Evolutionary conservation across 2,888 invertebrate genomes (phyloP), one percentile per base, ranked within the genome.

Genomic region (Drosophila picticornis): DNA sequence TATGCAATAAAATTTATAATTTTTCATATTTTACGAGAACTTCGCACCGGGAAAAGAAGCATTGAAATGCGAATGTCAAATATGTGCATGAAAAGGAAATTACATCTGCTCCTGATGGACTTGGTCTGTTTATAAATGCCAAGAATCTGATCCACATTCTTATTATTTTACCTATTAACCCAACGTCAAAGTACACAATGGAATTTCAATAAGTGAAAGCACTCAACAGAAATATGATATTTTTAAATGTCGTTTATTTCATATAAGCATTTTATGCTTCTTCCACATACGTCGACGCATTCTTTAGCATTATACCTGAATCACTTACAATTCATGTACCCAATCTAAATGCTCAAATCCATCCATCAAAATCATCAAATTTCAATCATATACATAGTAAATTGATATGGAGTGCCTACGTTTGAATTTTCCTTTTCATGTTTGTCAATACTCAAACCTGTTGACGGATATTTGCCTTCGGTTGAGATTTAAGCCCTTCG

Each of bases 391-490:
- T 46, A 25, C 16, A 46, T 66, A 68, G 70, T 71, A 72, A 79
- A 67, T 82, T 83, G 74, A 80, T 80, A 71, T 84, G 60, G 43
- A 62, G 50, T 72, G 52, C 52, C 40, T 67, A 38, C 75, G 53
- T 78, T 59, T 55, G 29, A 48, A 32, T 43, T 73, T 70, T 83
- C 25, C 85, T 32, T 72, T 85, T 75, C 77, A 69, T 76, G 72
- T 90, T 74, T 88, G 90, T 72, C 90, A 88, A 84, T 83, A 59
- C 67, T 61, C 56, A 72, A 77, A 84, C 84, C 84, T 84, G 84
- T 84, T 90, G 84, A 84, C 70, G 75, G 70, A 73, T 77, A 72
- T 72, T 65, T 73, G 52, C 61, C 65, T 63, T 63, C 60, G 56
- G 65, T 71, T 67, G 64, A 62, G 72, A 81, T 84, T 79, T 64